Evolutionary conservation across 2,888 invertebrate species (phyloP).

Genomic region (Escarpia spicata): DNA sequence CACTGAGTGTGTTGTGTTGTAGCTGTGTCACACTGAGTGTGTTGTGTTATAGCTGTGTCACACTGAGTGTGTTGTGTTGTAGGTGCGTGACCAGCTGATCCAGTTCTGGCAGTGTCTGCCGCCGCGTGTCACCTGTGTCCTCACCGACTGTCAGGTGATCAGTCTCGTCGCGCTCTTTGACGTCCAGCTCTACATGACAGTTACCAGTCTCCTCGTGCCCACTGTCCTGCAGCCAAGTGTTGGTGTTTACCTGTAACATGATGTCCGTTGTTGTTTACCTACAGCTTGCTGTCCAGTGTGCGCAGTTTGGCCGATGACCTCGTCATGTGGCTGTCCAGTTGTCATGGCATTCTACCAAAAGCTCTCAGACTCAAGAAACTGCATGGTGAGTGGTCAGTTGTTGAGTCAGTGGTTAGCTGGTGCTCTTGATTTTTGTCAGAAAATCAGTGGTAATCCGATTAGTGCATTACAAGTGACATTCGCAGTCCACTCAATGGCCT

Average conservation of each 20-base stretch:
- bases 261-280: too few species aligned
- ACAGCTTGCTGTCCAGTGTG: neutral
- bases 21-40: too few species aligned
- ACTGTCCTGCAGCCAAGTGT: neutral
- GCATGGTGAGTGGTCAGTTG: neutral
- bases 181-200: neutral
- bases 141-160: neutral
- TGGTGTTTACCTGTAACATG: too few species aligned
- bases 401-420: neutral
- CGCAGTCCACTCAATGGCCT: too few species aligned
- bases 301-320: neutral
- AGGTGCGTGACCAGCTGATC: neutral
- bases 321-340: neutral
- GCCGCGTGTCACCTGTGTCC: neutral
- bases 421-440: neutral
- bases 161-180: neutral
- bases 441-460: too few species aligned
- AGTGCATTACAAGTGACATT: too few species aligned
- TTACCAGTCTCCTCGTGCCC: neutral
- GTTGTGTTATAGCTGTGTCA: neutral
- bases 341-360: neutral
- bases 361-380: neutral
- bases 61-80: neutral
- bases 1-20: too few species aligned
- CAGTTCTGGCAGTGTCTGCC: constrained; percentile 16